These are phyloP conservation scores for Drosophila merina DNA, from an alignment of 2,888 invertebrate species.

Conservation along the genomic window DNA sequence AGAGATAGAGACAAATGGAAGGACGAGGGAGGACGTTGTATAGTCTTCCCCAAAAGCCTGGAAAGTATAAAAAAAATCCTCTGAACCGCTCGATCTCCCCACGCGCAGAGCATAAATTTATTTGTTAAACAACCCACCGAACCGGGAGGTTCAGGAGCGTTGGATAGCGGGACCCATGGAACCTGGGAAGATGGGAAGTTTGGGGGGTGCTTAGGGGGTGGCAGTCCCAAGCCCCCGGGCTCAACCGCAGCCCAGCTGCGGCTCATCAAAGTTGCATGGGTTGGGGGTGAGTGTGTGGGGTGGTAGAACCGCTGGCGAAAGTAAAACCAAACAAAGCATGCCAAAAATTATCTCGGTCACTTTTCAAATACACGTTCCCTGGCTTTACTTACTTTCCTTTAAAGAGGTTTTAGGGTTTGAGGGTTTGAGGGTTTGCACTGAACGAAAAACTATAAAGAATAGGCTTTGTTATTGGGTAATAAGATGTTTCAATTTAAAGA, in stretches of 20 bases:
- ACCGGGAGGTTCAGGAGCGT: slow-evolving; percentile 5
- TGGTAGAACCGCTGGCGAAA: slow-evolving; percentile 46
- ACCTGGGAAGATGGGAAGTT: not conserved
- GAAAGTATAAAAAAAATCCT: not conserved
- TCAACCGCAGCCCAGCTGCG: slow-evolving; percentile 62
- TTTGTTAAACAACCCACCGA: slow-evolving; percentile 53
- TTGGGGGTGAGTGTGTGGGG: slow-evolving; percentile 26
- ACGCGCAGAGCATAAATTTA: slow-evolving; percentile 59
- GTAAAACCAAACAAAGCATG: slow-evolving; percentile 72
- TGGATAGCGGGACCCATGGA: not conserved
- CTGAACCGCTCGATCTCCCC: slow-evolving; percentile 16
- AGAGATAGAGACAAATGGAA: slow-evolving; percentile 16
- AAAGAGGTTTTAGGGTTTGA: slow-evolving; percentile 5
- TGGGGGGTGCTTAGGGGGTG: slow-evolving; percentile 1
- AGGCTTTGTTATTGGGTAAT: no score
- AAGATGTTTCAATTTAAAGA: not conserved
- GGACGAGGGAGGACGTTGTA: slow-evolving; percentile 7
- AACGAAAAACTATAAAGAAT: not conserved
- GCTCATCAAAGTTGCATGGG: slow-evolving; percentile 70
- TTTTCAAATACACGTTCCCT: slow-evolving; percentile 71
- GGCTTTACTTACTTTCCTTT: slow-evolving; percentile 17
- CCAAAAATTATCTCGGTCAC: slow-evolving; percentile 76
- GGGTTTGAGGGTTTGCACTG: slow-evolving; percentile 6
- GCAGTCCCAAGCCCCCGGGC: slow-evolving; percentile 28
- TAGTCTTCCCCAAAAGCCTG: not conserved